Conservation (phyloP, 1,140 invertebrate genomes). For the Musca vetustissima region DNA sequence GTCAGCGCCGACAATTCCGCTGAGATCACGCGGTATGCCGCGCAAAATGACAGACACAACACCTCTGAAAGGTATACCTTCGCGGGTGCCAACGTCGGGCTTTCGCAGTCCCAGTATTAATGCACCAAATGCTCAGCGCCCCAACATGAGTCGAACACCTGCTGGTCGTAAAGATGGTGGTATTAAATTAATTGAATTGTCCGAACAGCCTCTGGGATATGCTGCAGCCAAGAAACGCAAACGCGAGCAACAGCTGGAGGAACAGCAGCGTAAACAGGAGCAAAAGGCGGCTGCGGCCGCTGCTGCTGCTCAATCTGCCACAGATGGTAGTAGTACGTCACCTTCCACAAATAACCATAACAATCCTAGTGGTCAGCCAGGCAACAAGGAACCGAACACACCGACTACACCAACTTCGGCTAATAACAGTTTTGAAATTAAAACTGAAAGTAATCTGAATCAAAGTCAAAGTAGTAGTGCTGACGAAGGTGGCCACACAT, state of each 20-base stretch:
- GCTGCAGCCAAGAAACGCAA: constrained; percentile 64
- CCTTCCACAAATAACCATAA: constrained; percentile 34
- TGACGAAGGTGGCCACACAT: constrained; percentile 34
- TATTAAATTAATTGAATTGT: constrained; percentile 90
- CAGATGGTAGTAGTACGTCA: constrained; percentile 37
- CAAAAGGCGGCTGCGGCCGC: constrained; percentile 61
- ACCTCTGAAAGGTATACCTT: constrained; percentile 87
- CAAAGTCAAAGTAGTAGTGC: constrained; percentile 44
- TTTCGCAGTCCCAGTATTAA: constrained; percentile 60
- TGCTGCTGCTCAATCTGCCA: constrained; percentile 50
- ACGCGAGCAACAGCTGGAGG: constrained; percentile 73
- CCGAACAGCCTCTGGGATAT: constrained; percentile 82
- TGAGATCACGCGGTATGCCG: constrained; percentile 88
- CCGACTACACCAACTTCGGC: constrained; percentile 43
- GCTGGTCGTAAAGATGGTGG: constrained; percentile 82
- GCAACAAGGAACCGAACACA: constrained; percentile 23
- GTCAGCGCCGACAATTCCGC: constrained; percentile 82
- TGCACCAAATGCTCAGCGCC: constrained; percentile 56
- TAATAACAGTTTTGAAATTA: constrained; percentile 47
- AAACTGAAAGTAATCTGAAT: constrained; percentile 37
- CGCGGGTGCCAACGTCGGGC: constrained; percentile 67
- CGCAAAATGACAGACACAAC: constrained; percentile 97
- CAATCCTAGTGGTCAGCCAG: constrained; percentile 17
- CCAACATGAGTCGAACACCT: constrained; percentile 58
- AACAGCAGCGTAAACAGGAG: constrained; percentile 69